A percentile compares a stretch with the other conserved stretches of the same genome.
phyloP scores from a whole-genome alignment of 2,113 vertebrate genomes.

The Piliocolobus tephrosceles region DNA sequence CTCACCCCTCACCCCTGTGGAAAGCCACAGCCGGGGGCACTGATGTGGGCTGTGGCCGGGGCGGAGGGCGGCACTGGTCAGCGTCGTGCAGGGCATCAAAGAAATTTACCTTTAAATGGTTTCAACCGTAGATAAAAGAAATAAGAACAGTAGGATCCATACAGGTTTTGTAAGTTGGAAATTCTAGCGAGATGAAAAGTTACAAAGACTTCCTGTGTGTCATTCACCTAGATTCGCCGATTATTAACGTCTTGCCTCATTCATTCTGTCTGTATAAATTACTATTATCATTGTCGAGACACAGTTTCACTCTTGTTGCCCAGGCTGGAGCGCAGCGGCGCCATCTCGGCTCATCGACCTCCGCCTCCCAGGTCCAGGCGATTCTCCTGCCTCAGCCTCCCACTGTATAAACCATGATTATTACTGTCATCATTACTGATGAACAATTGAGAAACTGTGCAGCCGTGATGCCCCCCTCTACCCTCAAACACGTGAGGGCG shows the following conservation, averaged over 20 bases:
- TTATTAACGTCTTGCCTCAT: not conserved
- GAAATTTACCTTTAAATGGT: not conserved
- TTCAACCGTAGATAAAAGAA: not conserved
- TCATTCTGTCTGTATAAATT: not conserved
- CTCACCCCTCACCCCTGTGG: not conserved
- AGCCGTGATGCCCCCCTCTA: not conserved
- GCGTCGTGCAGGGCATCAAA: not conserved
- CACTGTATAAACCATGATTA: not conserved
- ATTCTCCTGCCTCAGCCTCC: not conserved
- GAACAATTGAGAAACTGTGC: not conserved
- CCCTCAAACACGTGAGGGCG: not conserved
- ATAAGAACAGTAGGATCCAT: not conserved
- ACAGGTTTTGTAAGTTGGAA: not conserved
- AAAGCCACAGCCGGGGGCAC: not conserved
- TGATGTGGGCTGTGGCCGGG: not conserved
- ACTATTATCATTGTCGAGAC: not conserved
- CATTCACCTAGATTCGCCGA: rapidly evolving
- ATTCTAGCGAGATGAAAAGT: not conserved
- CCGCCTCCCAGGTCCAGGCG: rapidly evolving
- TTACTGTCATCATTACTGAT: not conserved
- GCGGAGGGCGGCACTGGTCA: not conserved
- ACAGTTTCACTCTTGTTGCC: no score
- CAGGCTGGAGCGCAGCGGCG: no score
- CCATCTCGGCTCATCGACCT: rapidly evolving
- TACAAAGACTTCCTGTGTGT: not conserved